Base-by-base conservation (phyloP, 1,140 invertebrate genomes). In the Dinothrombium tinctorium region DNA sequence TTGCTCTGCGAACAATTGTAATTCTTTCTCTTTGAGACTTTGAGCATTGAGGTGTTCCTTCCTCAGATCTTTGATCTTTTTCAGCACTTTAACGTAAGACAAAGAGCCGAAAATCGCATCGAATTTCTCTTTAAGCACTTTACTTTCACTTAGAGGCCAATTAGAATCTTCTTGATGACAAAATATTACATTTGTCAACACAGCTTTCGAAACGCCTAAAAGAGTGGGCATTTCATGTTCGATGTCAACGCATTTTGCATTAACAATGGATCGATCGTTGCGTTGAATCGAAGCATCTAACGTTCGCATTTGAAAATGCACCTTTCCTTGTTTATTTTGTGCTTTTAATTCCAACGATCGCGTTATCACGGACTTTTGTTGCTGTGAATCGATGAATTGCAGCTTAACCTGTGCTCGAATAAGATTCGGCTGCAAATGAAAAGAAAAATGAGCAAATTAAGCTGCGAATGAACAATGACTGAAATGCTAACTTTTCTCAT, bases 81-180 rank as follows among this genome's bases (percentile, higher is more conserved):
- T 83, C 40, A 94, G 64, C 42, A 80, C 84, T 58, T 89, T 90
- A 40, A 89, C 86, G 54, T 89, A 96, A 53, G 76, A 74, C 4
- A 73, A 73, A 3, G 89, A 77, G 50, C 87, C 84, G 66, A 99
- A 98, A 44, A 99, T 96, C 33, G 82, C 82, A 72, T 99, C 94
- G 67, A 99, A 96, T 49, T 75, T 77, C 39, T 83, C 72, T 56
- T 98, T 99, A 0, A 99, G 63, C 53, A 77, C 76, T 58, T 87
- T 87, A 0, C 74, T 77, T 63, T 92, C 82, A 58, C 86, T 79
- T 25, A 96, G 61, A 2, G 92, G 90, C 89, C 92, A 99, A 54
- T 74, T 76, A 0, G 86, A 77, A 44, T 96, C 87, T 60, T 98
- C 92, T 69, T 98, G 92, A 58, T 98, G 90, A 55, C 90, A 98